phyloP scores from a whole-genome alignment of 2,797 vertebrate species.

The Rachycentron canadum region DNA sequence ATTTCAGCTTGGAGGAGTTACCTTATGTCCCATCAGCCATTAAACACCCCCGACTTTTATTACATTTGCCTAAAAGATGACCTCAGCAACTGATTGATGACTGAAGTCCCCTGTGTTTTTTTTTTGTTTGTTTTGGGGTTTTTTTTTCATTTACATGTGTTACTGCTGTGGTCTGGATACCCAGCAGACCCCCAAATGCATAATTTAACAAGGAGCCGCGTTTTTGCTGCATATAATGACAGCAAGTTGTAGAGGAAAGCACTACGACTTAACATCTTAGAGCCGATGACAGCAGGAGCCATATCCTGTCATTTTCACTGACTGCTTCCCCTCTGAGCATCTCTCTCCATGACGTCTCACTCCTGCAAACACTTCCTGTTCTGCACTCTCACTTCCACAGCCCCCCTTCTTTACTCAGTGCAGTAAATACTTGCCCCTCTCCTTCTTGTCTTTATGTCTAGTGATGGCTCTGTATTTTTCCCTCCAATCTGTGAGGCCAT shows the following conservation, averaged over 20 bases:
- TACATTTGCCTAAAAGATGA: conserved; percentile 1
- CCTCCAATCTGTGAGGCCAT: conserved; percentile 73
- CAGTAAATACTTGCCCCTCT: conserved; percentile 38
- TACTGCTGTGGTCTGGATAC: conserved; percentile 34
- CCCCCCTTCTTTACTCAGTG: conserved; percentile 12
- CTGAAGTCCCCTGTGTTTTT: background rate
- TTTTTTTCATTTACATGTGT: conserved; percentile 25
- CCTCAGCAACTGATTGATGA: conserved; percentile 3
- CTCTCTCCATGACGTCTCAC: conserved; percentile 45
- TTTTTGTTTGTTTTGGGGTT: too few species aligned
- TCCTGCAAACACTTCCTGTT: conserved; percentile 30
- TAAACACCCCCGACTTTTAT: background rate
- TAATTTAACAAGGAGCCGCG: conserved; percentile 58
- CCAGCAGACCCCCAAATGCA: conserved; percentile 45
- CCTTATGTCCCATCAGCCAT: conserved; percentile 12
- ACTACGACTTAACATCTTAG: conserved; percentile 51
- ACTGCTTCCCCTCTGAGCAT: conserved; percentile 43
- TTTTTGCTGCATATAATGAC: conserved; percentile 49
- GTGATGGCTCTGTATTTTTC: conserved; percentile 54
- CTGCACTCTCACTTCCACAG: background rate
- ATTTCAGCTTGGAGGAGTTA: too few species aligned
- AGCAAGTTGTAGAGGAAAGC: conserved; percentile 51
- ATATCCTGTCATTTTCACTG: conserved; percentile 61
- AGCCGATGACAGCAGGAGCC: conserved; percentile 52
- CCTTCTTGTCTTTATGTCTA: conserved; percentile 41